phyloP scores from a whole-genome alignment of 2,888 invertebrate species.

The Amaurobius ferox region DNA sequence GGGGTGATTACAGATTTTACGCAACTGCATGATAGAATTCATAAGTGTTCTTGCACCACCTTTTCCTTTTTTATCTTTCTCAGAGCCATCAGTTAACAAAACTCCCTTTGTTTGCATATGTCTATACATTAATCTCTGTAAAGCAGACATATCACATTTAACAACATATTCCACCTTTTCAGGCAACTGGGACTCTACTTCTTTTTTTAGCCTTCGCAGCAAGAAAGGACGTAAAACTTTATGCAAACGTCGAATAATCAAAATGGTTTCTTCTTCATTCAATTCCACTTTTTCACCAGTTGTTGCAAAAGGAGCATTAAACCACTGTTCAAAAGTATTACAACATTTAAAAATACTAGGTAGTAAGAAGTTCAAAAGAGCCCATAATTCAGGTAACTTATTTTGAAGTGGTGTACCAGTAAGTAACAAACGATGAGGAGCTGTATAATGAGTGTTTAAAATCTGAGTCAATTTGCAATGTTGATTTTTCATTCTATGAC shows the following conservation, averaged over 20 bases:
- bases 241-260: conserved; percentile 99
- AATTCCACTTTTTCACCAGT: conserved; percentile 98
- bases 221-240: conserved; percentile 98
- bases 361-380: conserved; percentile 95
- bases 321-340: conserved; percentile 99
- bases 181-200: conserved; percentile 98
- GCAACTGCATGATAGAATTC: conserved; percentile 99
- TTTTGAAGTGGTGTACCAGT: conserved; percentile 97
- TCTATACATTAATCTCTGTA: conserved; percentile 94
- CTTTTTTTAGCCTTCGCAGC: conserved; percentile 96
- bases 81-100: conserved; percentile 94
- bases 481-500: conserved; percentile 99
- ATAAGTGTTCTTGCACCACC: conserved; percentile 97
- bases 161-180: conserved; percentile 99
- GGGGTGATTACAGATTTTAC: conserved; percentile 99
- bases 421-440: conserved; percentile 94
- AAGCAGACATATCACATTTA: conserved; percentile 98
- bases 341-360: conserved; percentile 99
- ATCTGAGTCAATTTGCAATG: conserved; percentile 98
- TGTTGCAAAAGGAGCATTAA: conserved; percentile 99
- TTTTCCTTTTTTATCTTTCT: conserved; percentile 93
- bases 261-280: conserved; percentile 99
- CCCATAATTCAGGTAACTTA: conserved; percentile 98
- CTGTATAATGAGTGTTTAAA: conserved; percentile 96
- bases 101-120: conserved; percentile 99